phyloP scores from a whole-genome alignment of 2,797 vertebrate genomes.

The Parambassis ranga region DNA sequence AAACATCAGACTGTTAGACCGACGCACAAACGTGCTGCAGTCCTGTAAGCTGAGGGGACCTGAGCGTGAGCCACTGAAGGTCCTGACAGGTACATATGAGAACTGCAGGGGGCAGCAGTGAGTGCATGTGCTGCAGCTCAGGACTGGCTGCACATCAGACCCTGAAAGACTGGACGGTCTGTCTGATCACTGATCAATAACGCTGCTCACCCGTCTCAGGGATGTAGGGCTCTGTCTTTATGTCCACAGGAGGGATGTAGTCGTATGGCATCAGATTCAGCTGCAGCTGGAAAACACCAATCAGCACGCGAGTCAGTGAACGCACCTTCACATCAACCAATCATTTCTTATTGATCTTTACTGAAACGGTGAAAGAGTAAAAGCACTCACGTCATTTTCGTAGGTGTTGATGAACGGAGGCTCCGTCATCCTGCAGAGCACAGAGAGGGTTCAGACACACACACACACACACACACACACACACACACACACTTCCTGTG shows the following conservation, averaged over 20 bases:
- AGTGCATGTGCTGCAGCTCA: too few species aligned
- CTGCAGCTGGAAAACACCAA: conserved; percentile 47
- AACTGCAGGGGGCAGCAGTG: too few species aligned
- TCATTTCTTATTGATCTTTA: background rate
- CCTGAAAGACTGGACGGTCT: too few species aligned
- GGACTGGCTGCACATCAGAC: too few species aligned
- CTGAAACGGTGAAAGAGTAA: background rate
- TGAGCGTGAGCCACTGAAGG: too few species aligned
- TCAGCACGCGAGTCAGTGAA: background rate
- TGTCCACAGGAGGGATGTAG: conserved; percentile 78
- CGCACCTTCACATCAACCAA: background rate
- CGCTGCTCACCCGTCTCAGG: conserved; percentile 85
- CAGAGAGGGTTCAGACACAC: too few species aligned
- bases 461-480: conserved; percentile 30
- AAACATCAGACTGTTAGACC: too few species aligned
- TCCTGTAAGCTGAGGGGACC: too few species aligned
- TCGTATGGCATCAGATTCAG: conserved; percentile 68
- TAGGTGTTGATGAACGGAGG: conserved; percentile 70
- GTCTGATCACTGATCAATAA: too few species aligned
- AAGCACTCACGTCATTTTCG: conserved; percentile 73
- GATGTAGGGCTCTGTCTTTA: conserved; percentile 85
- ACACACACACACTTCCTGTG: background rate
- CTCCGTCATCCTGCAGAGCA: conserved; percentile 80
- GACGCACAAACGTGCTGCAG: too few species aligned
- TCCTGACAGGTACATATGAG: too few species aligned